phyloP scores from a whole-genome alignment of 2,113 vertebrate genomes.

The Hylia prasina region DNA sequence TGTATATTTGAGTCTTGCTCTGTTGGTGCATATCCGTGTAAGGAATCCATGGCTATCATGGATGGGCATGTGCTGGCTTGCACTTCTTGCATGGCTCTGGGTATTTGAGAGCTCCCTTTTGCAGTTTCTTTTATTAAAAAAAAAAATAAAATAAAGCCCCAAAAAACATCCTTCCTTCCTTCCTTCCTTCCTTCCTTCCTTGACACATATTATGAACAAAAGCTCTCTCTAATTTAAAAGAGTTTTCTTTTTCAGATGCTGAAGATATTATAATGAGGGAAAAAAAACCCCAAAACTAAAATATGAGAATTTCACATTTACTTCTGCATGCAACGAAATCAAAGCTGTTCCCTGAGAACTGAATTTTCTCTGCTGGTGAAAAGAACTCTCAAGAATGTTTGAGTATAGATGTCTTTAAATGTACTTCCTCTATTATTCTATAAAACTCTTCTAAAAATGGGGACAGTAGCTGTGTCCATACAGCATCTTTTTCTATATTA shows the following conservation, averaged over 20 bases:
- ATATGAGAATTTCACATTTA: not conserved
- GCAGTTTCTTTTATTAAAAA: not conserved
- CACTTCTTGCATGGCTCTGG: not conserved
- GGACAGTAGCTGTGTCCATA: not conserved
- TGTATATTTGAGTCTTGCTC: not conserved
- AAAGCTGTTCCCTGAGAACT: not conserved
- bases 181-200: constrained; percentile 6
- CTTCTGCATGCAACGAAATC: not conserved
- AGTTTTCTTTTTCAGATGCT: not conserved
- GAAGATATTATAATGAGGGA: not conserved
- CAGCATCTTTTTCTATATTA: not conserved
- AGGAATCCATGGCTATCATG: not conserved
- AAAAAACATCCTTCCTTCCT: not conserved
- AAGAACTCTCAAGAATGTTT: not conserved
- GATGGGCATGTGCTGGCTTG: not conserved
- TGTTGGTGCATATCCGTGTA: not conserved
- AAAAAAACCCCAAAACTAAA: not conserved
- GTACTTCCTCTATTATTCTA: not conserved
- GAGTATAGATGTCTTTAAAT: not conserved
- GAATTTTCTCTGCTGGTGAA: not conserved
- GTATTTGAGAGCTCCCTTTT: not conserved
- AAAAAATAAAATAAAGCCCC: not conserved
- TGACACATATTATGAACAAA: not conserved
- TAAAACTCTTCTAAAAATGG: not conserved
- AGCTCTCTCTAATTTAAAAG: not conserved